Evolutionary conservation across 2,888 invertebrate genomes (phyloP), one percentile per base, ranked within the genome.

Genomic region (Lasioglossum calceatum): DNA sequence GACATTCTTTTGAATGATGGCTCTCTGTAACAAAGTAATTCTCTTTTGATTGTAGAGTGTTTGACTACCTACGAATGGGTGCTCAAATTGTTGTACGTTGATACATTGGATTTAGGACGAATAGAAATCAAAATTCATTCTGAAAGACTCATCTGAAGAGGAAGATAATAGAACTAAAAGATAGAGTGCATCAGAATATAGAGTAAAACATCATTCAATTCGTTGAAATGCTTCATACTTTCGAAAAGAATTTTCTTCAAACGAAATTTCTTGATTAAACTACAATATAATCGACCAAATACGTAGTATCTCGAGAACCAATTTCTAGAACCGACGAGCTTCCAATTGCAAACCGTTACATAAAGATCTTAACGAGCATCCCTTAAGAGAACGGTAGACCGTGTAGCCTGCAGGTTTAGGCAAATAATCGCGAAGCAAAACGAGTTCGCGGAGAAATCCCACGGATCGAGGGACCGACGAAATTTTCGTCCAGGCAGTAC

Each of bases 371-470:
- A 10, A 70, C 4, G 64, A 32, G 19, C 64, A 32, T 32, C 64
- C 64, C 64, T 19, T 1, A 19, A 19, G 19, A 32, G 19, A 32
- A 64, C 16, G 1, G 16, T 32, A 19, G 19, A 64, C 64, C 32
- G 32, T 64, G 64, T 64, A 64, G 64, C 64, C 64, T 64, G 64
- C 64, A 64, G 64, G 64, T 64, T 64, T 64, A 32, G 64, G 64
- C 89, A 83, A 92, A 88, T 72, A 87, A 82, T 90, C 87, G 88
- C 90, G 89, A 91, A 90, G 36, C 64, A 2, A 36, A 3, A 27
- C 16, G 7, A 32, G 64, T 64, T 16, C 64, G 64, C 14, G 1
- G 19, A 19, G 64, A 64, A n/a, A 27, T n/a, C 64, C 19, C 32
- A 19, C 32, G 36, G 64, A 64, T 64, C 64, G 64, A 64, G 7